phyloP scores from a whole-genome alignment of 1,140 invertebrate species.

The Zaprionus ghesquierei region DNA sequence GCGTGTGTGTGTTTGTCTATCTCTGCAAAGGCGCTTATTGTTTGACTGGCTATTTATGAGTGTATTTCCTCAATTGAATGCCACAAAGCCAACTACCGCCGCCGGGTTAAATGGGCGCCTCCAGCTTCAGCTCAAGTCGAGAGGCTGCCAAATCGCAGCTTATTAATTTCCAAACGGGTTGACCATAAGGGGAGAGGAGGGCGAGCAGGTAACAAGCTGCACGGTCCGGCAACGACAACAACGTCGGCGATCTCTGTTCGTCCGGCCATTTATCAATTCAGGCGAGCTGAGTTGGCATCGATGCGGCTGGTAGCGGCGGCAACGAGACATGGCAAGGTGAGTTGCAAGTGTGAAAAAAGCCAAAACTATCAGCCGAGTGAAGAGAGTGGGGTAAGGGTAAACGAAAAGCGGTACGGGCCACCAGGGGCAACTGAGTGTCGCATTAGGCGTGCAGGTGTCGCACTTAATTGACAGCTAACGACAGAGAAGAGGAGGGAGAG shows the following conservation, averaged over 20 bases:
- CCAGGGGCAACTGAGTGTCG: conserved; percentile 38
- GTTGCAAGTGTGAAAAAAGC: conserved; percentile 45
- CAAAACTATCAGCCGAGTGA: not conserved
- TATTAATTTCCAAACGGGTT: conserved; percentile 73
- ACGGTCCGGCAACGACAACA: conserved; percentile 15
- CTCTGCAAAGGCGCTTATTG: not conserved
- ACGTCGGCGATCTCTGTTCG: conserved; percentile 59
- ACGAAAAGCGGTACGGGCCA: not conserved
- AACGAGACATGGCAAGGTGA: conserved; percentile 31
- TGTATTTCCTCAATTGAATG: conserved; percentile 72
- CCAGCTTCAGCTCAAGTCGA: conserved; percentile 2
- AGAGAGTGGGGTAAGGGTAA: conserved; percentile 8
- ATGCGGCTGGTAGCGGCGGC: conserved; percentile 34
- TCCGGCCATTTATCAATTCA: conserved; percentile 73
- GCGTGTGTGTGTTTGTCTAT: conserved; percentile 13
- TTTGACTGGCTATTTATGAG: not conserved
- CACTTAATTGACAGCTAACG: conserved; percentile 77
- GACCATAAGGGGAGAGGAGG: conserved; percentile 32
- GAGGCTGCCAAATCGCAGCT: conserved; percentile 63
- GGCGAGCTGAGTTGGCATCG: conserved; percentile 17
- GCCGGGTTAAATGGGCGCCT: conserved; percentile 30
- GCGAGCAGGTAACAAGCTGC: not conserved
- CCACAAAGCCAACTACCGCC: conserved; percentile 44
- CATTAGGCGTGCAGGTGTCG: conserved; percentile 75
- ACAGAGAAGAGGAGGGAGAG: too few relatives aligned